A percentile compares a stretch with the other conserved stretches of the same genome.
These are phyloP conservation scores for Diuraphis noxia DNA, from an alignment of 1,140 invertebrate species.

Conservation along the genomic window DNA sequence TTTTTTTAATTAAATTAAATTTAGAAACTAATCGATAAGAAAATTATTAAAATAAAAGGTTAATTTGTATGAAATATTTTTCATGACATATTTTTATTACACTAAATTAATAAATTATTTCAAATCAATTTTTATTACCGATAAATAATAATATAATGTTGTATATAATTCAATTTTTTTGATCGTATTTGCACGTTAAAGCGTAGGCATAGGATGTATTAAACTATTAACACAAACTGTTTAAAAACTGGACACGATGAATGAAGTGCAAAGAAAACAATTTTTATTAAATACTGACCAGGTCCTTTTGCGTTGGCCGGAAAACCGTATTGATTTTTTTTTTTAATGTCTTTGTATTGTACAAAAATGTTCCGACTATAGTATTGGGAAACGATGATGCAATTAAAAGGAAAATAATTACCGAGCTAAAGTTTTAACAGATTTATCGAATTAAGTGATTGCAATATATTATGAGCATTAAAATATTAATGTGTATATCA, in stretches of 20 bases:
- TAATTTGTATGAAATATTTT: too few relatives aligned
- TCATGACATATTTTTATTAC: not conserved
- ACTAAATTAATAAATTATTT: not conserved
- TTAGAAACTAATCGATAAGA: not conserved
- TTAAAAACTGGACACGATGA: not conserved
- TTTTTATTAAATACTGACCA: not conserved
- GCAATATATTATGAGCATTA: not conserved
- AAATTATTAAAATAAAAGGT: too few relatives aligned
- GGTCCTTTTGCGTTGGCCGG: not conserved
- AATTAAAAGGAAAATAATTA: not conserved
- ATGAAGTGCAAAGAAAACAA: not conserved
- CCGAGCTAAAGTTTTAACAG: not conserved
- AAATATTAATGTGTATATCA: not conserved
- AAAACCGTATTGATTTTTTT: not conserved
- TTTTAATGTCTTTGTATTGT: not conserved
- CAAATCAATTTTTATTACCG: not conserved
- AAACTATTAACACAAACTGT: not conserved
- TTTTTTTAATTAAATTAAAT: not conserved
- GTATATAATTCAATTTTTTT: too few relatives aligned
- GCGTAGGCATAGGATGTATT: not conserved
- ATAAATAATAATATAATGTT: too few relatives aligned
- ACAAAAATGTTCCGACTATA: not conserved
- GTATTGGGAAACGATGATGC: not conserved
- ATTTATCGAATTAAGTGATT: not conserved
- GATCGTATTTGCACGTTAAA: too few relatives aligned